Percentiles rank a stretch among this genome's conserved stretches.
phyloP scores from a whole-genome alignment of 2,888 invertebrate species.

The Leucania comma region DNA sequence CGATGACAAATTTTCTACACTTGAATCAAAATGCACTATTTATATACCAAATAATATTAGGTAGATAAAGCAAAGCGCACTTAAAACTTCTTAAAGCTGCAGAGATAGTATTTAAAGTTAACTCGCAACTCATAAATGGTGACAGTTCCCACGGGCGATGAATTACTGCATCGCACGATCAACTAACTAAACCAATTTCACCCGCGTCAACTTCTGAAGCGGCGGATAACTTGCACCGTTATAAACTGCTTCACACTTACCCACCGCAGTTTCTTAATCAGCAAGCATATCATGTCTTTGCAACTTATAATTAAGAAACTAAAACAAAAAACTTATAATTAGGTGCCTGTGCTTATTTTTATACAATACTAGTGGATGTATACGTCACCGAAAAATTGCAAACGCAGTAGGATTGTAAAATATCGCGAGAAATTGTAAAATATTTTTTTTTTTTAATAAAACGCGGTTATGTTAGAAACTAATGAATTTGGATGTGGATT shows the following conservation, averaged over 20 bases:
- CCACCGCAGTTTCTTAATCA: conserved; percentile 2
- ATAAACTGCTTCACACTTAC: conserved; percentile 1
- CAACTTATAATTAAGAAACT: conserved; percentile 3
- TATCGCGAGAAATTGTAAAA: too few relatives aligned
- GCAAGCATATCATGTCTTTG: background rate
- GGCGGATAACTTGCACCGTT: conserved; percentile 6
- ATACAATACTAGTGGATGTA: too few relatives aligned
- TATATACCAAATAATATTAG: background rate
- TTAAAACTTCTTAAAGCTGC: background rate
- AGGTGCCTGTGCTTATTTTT: too few relatives aligned
- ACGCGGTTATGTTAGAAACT: too few relatives aligned
- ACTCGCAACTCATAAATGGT: conserved; percentile 6
- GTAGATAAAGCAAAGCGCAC: background rate
- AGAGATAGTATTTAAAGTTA: conserved; percentile 18
- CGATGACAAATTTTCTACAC: too few relatives aligned
- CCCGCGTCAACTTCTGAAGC: conserved; percentile 6
- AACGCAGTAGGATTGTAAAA: too few relatives aligned
- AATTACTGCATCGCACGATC: conserved; percentile 25
- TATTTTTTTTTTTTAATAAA: too few relatives aligned
- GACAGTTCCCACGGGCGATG: conserved; percentile 29
- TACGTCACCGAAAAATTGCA: too few relatives aligned
- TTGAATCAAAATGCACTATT: too few relatives aligned
- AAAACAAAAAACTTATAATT: conserved; percentile 14
- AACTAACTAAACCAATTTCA: conserved; percentile 47
- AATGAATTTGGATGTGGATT: too few relatives aligned